A percentile compares a stretch with the other conserved stretches of the same genome.
Evolutionary conservation across 2,888 invertebrate genomes (phyloP).

Genomic region (Ctena decussata): DNA sequence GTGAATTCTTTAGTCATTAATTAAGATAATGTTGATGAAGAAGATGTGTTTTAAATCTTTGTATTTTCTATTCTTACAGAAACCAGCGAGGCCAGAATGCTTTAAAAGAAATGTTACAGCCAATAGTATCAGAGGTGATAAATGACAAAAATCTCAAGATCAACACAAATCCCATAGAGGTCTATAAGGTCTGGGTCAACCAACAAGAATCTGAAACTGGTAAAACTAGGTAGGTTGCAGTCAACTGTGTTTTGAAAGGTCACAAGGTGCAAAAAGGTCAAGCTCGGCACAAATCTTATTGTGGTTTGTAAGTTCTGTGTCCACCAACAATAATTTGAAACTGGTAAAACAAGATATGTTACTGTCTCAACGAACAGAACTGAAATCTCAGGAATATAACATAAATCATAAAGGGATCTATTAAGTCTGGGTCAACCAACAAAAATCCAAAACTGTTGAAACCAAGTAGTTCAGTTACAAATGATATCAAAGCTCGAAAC

Average conservation of each 20-base stretch:
- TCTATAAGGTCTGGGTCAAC: constrained; percentile 93
- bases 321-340: too few relatives aligned
- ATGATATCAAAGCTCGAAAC: too few relatives aligned
- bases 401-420: constrained; percentile 93
- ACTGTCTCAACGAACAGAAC: too few relatives aligned
- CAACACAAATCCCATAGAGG: constrained; percentile 93
- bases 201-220: constrained; percentile 92
- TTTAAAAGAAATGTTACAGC: constrained; percentile 91
- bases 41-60: too few relatives aligned
- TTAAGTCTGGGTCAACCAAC: constrained; percentile 92
- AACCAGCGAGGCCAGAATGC: constrained; percentile 90
- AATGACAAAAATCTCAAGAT: constrained; percentile 90
- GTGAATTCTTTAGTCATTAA: too few relatives aligned
- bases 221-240: constrained; percentile 89
- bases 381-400: too few relatives aligned
- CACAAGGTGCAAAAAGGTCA: constrained; percentile 90
- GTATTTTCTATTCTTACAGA: constrained; percentile 64
- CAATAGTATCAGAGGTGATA: constrained; percentile 90
- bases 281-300: constrained; percentile 92
- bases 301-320: too few relatives aligned
- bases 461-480: too few relatives aligned
- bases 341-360: too few relatives aligned
- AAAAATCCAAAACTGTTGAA: constrained; percentile 92
- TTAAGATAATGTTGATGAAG: too few relatives aligned
- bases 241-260: constrained; percentile 87